These are phyloP conservation scores for Campoplex capitator DNA, from an alignment of 2,888 invertebrate genomes.

Conservation along the genomic window DNA sequence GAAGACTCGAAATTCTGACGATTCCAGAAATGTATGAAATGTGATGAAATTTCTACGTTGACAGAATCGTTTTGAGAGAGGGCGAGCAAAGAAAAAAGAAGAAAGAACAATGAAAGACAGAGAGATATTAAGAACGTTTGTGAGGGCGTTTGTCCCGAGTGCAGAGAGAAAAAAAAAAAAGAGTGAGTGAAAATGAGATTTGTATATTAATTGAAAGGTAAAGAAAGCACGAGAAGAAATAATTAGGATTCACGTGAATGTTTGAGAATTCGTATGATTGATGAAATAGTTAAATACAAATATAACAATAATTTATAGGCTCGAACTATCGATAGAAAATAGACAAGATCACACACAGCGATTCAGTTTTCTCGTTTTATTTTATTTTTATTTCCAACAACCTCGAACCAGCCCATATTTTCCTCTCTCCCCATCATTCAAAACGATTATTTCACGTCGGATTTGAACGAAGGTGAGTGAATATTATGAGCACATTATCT, in stretches of 20 bases:
- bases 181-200: conserved; percentile 67
- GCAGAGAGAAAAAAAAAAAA: conserved; percentile 35
- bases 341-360: conserved; percentile 82
- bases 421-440: conserved; percentile 23
- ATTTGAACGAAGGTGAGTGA: conserved; percentile 65
- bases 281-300: conserved; percentile 78
- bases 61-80: not conserved
- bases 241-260: conserved; percentile 76
- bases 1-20: not conserved
- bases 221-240: conserved; percentile 57
- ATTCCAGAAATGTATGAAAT: not conserved
- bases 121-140: conserved; percentile 44
- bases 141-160: conserved; percentile 11
- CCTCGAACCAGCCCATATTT: conserved; percentile 14
- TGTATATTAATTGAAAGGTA: conserved; percentile 70
- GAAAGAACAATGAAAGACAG: conserved; percentile 47
- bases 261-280: conserved; percentile 75
- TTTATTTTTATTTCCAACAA: conserved; percentile 50
- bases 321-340: conserved; percentile 82
- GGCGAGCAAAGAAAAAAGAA: not conserved
- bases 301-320: conserved; percentile 82
- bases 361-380: conserved; percentile 70
- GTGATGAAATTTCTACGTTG: not conserved
- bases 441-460: conserved; percentile 30
- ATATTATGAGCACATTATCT: conserved; percentile 48